Conservation (phyloP, 2,113 vertebrate species). For the Chloropsis hardwickii region DNA sequence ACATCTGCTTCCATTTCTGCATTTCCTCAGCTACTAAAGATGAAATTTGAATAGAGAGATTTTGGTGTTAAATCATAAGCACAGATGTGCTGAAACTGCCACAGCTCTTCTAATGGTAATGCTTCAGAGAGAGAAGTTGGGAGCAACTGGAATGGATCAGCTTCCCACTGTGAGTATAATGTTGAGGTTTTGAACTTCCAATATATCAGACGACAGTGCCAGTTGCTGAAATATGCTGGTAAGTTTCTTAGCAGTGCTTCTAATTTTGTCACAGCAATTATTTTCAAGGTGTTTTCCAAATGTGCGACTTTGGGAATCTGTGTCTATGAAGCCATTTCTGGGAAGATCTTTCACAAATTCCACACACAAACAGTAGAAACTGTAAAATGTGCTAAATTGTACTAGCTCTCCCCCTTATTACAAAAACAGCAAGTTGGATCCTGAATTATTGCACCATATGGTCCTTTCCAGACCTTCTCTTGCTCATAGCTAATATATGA, state of each 20-base stretch:
- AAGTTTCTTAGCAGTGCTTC: slow-evolving; percentile 13
- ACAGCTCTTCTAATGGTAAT: neutral
- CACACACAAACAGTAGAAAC: neutral
- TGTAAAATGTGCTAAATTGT: neutral
- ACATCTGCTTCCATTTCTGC: neutral
- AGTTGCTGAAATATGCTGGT: neutral
- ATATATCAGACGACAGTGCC: neutral
- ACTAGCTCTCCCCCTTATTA: neutral
- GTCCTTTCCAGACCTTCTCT: neutral
- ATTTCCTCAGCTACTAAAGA: neutral
- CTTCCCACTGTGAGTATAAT: neutral
- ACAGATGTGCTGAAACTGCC: neutral
- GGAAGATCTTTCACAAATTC: slow-evolving; percentile 2
- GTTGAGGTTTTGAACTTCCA: slow-evolving; percentile 13
- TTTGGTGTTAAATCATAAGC: neutral
- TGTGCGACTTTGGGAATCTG: neutral
- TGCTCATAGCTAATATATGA: neutral
- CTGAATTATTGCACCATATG: neutral
- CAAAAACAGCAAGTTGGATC: neutral
- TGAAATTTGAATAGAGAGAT: neutral
- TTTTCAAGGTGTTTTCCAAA: slow-evolving; percentile 21
- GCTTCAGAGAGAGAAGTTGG: neutral
- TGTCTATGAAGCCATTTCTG: neutral
- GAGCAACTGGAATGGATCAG: neutral
- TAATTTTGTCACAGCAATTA: neutral